Percentiles rank a stretch among this genome's conserved stretches.
phyloP scores from a whole-genome alignment of 2,797 vertebrate species.

The Spinibarbus caldwelli region DNA sequence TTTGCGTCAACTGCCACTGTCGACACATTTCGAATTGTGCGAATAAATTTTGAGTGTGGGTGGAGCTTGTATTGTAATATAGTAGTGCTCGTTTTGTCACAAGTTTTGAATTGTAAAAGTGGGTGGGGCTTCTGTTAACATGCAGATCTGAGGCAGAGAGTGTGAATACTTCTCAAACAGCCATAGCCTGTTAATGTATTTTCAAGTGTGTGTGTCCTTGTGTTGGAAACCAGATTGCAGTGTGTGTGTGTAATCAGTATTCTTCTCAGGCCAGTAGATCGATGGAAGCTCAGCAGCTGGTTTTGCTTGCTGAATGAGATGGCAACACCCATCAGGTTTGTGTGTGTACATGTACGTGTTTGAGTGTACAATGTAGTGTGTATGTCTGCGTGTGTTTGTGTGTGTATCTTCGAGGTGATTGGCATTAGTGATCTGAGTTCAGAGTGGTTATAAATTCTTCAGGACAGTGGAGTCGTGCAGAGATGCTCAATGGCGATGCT shows the following conservation, averaged over 20 bases:
- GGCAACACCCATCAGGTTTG: conserved; percentile 59
- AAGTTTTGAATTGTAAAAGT: neutral
- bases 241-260: conserved; percentile 63
- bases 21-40: neutral
- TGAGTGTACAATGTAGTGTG: neutral
- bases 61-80: neutral
- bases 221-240: neutral
- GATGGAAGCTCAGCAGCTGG: conserved; percentile 55
- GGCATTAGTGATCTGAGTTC: conserved; percentile 57
- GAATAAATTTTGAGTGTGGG: neutral
- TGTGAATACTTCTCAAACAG: neutral
- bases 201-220: neutral
- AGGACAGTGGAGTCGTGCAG: conserved; percentile 37
- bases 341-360: conserved; percentile 28
- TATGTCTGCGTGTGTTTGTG: neutral
- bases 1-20: conserved; percentile 4
- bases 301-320: conserved; percentile 71
- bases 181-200: conserved; percentile 1
- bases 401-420: conserved; percentile 48
- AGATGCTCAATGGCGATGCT: conserved; percentile 37
- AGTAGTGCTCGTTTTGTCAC: neutral
- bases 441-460: conserved; percentile 64
- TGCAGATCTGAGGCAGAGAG: conserved; percentile 36
- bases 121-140: conserved; percentile 28
- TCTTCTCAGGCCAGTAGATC: conserved; percentile 64